Conservation (phyloP, 2,888 invertebrate genomes). For the Allophyes oxyacanthae region DNA sequence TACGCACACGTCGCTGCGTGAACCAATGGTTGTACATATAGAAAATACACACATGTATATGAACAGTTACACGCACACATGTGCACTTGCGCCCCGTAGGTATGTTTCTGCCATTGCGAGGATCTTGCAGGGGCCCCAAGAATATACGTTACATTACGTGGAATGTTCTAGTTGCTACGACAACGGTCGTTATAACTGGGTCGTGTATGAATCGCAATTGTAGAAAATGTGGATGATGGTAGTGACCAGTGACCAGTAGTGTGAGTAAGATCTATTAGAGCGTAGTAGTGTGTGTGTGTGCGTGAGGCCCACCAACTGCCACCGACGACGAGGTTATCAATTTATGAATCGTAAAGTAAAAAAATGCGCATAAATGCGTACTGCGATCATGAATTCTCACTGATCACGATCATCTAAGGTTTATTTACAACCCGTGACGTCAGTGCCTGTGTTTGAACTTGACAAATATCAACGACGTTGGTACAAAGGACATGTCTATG, state of each 20-base stretch:
- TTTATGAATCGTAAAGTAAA: slow-evolving; percentile 79
- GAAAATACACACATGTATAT: slow-evolving; percentile 56
- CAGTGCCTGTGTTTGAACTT: slow-evolving; percentile 36
- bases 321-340: slow-evolving; percentile 83
- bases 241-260: slow-evolving; percentile 57
- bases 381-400: slow-evolving; percentile 56
- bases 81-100: slow-evolving; percentile 60
- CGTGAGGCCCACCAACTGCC: slow-evolving; percentile 64
- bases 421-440: slow-evolving; percentile 57
- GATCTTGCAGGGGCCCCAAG: slow-evolving; percentile 62
- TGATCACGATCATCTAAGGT: slow-evolving; percentile 51
- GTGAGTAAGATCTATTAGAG: slow-evolving; percentile 61
- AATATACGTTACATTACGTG: slow-evolving; percentile 68
- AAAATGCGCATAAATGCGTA: slow-evolving; percentile 69
- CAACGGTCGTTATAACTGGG: slow-evolving; percentile 22
- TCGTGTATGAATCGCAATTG: slow-evolving; percentile 52
- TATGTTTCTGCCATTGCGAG: slow-evolving; percentile 64
- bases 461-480: slow-evolving; percentile 24
- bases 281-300: slow-evolving; percentile 50
- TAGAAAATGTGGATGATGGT: slow-evolving; percentile 54
- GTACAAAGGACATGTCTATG: slow-evolving; percentile 18
- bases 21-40: slow-evolving; percentile 60
- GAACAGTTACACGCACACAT: slow-evolving; percentile 58
- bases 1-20: slow-evolving; percentile 62
- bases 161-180: slow-evolving; percentile 42